Base-by-base conservation (phyloP, 1,140 invertebrate genomes). In the Eumaeus atala region DNA sequence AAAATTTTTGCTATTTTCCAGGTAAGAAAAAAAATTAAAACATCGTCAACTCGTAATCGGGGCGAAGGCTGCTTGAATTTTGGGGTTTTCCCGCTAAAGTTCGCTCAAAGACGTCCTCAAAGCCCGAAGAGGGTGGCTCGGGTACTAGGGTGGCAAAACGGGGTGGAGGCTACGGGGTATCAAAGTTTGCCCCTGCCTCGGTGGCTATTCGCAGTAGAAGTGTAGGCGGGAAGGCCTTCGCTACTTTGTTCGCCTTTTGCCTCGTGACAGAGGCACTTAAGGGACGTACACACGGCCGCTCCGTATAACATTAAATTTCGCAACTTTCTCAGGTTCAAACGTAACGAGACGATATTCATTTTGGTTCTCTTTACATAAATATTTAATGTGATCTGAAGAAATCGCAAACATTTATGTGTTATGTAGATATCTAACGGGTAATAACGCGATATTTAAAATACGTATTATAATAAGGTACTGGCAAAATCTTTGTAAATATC, bases 81-180 rank as follows among this genome's bases (percentile, higher is more conserved):
- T 72, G 77, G 75, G 83, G 76, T 83, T 84, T 83, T 80, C 77
- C 72, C 77, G 70, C 70, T 70, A 71, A 86, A 87, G 72, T 87
- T 86, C 70, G 66, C 70, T 83, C 76, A 84, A 84, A 84, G 83
- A 83, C 74, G 79, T 83, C 79, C 80, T 83, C 73, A 78, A 77
- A 82, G 76, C 76, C 70, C 71, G 71, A 28, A 28, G 21, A 61
- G 77, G 79, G 77, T 76, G 76, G 74, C 63, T 59, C 58, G 67
- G 72, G 73, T 81, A 78, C 77, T 67, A 74, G 77, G 81, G 81
- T 66, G 81, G 73, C 68, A 72, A 59, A 60, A 50, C 38, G 33
- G 66, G 75, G 70, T 55, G 74, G 71, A 71, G 75, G 78, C 77
- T 78, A 72, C 67, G 70, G 51, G 51, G 81, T 77, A 79, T 70